Conservation (phyloP, 2,888 invertebrate species). For the Acronicta alni region DNA sequence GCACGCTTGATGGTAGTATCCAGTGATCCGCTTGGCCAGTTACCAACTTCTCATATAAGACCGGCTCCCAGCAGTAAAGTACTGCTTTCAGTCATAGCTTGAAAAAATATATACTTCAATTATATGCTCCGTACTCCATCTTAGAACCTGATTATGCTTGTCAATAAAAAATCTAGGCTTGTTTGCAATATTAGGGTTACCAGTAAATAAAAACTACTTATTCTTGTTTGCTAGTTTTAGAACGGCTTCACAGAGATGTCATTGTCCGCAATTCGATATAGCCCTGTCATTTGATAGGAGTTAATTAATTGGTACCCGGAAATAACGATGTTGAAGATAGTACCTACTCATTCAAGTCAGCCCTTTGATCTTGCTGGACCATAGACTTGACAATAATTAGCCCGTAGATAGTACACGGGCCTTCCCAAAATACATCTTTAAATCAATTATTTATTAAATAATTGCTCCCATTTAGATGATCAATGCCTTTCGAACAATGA, state of each 20-base stretch:
- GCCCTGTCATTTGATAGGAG: conserved; percentile 11
- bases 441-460: neutral
- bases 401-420: neutral
- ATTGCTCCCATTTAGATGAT: conserved; percentile 10
- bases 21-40: too few species aligned
- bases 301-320: conserved; percentile 18
- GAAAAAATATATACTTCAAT: too few species aligned
- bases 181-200: too few species aligned
- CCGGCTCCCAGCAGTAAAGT: too few species aligned
- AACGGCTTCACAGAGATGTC: conserved; percentile 16
- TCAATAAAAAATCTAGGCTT: too few species aligned
- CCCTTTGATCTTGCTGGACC: neutral
- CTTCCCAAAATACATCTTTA: too few species aligned
- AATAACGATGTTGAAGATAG: neutral
- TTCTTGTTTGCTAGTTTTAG: conserved; percentile 27
- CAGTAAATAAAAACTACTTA: conserved; percentile 5
- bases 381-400: neutral
- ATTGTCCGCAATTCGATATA: conserved; percentile 29
- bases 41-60: too few species aligned
- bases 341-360: neutral
- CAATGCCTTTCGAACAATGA: conserved; percentile 17
- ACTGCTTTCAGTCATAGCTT: too few species aligned
- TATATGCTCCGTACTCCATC: too few species aligned
- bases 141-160: too few species aligned
- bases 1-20: too few species aligned